Evolutionary conservation across 1,140 invertebrate genomes (phyloP), one percentile per base, ranked within the genome.

Genomic region (Araneus ventricosus): DNA sequence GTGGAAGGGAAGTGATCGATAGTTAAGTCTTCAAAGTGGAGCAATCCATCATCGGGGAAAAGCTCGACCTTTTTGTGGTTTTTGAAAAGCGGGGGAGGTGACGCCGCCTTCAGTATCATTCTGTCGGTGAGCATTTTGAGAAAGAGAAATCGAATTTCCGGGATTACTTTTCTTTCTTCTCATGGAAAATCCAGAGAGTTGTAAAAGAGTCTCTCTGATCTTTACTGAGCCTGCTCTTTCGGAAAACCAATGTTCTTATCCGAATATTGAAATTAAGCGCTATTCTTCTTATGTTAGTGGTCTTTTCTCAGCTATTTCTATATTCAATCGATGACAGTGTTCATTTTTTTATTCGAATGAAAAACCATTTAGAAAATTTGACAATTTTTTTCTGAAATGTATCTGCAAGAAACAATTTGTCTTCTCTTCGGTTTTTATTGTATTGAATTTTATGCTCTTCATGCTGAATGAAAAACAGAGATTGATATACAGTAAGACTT

Each of bases 1-100:
- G 67, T 75, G 70, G 30, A 34, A n/a, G 27, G 30, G 70, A 34
- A 75, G 80, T 84, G 80, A 84, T 84, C 80, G 80, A 84, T 84
- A 84, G 80, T 84, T 84, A 84, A 52, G 80, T 52, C 80, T 52
- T 84, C 37, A 39, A 84, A 84, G 41, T 39, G 37, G 10, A 27
- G 39, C 39, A 41, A 84, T 84, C 80, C 37, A 84, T 84, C 80
- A 84, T 84, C 27, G 80, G 37, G 37, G 41, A 84, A 45, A 84
- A 24, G 41, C 24, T 27, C 22, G 39, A 84, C 80, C 80, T 84
- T 52, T 84, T 84, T 84, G 37, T 75, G 70, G 70, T 75, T 75
- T 75, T 75, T 75, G 27, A 75, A 75, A 75, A 75, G 70, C 20
- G 70, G n/a, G 30, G 70, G 45, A 1, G 70, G 70, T 37, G 34